These are phyloP conservation scores for Picus viridis DNA, from an alignment of 2,797 vertebrate genomes.

Conservation along the genomic window DNA sequence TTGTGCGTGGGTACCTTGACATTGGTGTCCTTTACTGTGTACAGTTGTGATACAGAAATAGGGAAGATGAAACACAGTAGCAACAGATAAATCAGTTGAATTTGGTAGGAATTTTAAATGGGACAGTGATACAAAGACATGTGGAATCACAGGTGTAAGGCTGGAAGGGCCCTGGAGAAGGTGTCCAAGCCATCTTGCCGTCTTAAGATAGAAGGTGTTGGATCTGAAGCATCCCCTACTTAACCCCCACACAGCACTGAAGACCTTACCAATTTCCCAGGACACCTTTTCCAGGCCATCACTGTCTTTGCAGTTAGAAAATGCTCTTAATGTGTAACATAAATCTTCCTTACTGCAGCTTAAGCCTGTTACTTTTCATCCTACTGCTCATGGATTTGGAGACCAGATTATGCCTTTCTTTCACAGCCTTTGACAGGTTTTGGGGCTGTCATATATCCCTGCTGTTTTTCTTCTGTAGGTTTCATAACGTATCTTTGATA, in stretches of 20 bases:
- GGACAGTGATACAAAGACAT: background rate
- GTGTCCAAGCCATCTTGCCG: background rate
- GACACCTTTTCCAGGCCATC: background rate
- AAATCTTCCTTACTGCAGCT: constrained; percentile 18
- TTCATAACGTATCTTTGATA: background rate
- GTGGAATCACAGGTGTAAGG: background rate
- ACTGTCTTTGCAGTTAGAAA: constrained; percentile 31
- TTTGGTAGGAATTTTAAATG: background rate
- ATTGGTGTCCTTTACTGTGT: background rate
- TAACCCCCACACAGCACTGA: background rate
- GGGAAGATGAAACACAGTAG: background rate
- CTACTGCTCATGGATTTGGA: background rate
- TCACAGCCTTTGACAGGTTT: constrained; percentile 25
- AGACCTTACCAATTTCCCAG: background rate
- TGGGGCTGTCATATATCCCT: background rate
- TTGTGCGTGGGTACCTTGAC: background rate
- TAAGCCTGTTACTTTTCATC: constrained; percentile 50
- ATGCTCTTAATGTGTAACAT: constrained; percentile 11
- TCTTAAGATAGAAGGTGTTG: background rate
- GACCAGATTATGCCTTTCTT: constrained; percentile 47
- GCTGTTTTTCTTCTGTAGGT: background rate
- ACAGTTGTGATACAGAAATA: background rate
- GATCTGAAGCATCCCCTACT: background rate
- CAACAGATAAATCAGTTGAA: background rate
- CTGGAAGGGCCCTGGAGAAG: background rate